Base-by-base conservation (phyloP, 2,888 invertebrate species). In the Scrobipalpa atriplicella region DNA sequence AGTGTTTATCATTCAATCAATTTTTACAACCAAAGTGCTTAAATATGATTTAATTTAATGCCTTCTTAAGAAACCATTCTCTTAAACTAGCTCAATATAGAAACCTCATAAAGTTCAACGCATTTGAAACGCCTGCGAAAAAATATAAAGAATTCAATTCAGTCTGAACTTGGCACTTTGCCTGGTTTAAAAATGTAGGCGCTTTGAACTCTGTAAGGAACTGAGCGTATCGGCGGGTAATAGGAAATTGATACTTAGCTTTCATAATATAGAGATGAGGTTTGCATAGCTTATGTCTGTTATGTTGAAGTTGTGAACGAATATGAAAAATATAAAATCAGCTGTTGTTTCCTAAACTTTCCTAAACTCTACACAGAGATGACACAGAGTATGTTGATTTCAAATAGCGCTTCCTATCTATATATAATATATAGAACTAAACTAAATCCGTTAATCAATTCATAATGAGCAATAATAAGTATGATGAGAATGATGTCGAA, bases 171-270 rank as follows among this genome's bases (percentile, higher is more conserved):
- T 66, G 63, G 66, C 66, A 58, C 47, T 52, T 51, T 66, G 66
- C 66, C 66, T 63, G 56, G 56, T 21, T 63, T 63, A 62, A 63
- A 66, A 66, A 66, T 13, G 18, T 52, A 41, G 38, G 62, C 47
- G 47, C 47, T 47, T 47, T 16, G 47, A 47, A 47, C 47, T 47
- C 47, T 8, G 51, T 9, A 11, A 51, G 61, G 16, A 39, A 54
- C 54, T 54, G 52, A 10, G 16, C n/a, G 16, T 18, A 52, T 19
- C 18, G 11, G 11, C 54, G 54, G 18, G 21, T 54, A 47, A 47
- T 47, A 47, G 47, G 54, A 21, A 54, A 54, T 54, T 21, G 21
- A 54, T 19, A 19, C 54, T 21, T 54, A 21, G 54, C 54, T 10
- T 54, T 18, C 54, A 54, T 54, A 19, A 54, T 18, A 52, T 19